Evolutionary conservation across 2,113 vertebrate genomes (phyloP).

Genomic region (Halcyon senegalensis): DNA sequence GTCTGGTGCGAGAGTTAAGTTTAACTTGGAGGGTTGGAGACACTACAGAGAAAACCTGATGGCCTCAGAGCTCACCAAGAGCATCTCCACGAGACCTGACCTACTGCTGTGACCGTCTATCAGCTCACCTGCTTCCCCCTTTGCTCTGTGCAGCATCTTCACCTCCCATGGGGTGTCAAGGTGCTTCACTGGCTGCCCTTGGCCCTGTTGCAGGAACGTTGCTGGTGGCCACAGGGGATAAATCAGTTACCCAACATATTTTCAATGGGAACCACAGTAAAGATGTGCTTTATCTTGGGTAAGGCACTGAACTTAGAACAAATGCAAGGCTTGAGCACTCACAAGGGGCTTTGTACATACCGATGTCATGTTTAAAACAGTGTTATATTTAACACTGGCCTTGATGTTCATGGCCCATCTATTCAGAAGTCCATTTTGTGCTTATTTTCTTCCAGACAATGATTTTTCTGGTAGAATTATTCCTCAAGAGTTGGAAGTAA

Average conservation of each 20-base stretch:
- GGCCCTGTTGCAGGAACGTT: not conserved
- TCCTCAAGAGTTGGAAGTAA: not conserved
- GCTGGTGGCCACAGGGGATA: not conserved
- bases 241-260: not conserved
- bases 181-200: not conserved
- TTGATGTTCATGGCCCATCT: not conserved
- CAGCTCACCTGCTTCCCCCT: not conserved
- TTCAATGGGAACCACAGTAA: not conserved
- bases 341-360: not conserved
- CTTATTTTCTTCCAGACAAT: not conserved
- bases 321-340: not conserved
- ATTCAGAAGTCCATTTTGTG: not conserved
- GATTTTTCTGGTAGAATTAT: not conserved
- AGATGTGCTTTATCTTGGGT: not conserved
- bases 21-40: not conserved
- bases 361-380: not conserved
- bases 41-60: not conserved
- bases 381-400: not conserved
- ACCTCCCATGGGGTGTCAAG: not conserved
- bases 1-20: not conserved
- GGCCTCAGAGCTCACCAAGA: not conserved
- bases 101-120: not conserved
- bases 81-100: not conserved
- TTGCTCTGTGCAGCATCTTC: not conserved
- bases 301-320: not conserved